Base-by-base conservation (phyloP, 2,888 invertebrate genomes). In the Lordiphosa fenestrarum region DNA sequence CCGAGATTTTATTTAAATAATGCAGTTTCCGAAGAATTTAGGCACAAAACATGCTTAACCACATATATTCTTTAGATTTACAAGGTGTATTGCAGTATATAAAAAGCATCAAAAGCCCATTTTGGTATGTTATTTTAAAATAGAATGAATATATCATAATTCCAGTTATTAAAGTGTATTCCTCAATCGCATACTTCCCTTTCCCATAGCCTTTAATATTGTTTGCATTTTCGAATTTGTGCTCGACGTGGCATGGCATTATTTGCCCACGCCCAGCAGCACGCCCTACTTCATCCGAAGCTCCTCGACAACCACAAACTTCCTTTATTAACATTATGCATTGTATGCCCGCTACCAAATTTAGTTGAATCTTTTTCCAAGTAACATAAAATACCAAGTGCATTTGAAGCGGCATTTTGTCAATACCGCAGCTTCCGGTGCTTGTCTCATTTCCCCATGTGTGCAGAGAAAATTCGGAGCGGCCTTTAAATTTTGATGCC, bases 281-380 rank as follows among this genome's bases (percentile, higher is more conserved):
- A 36, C 49, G n/a, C 9, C 47, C 33, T 41, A 10, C 13, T 33
- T 30, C 30, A 44, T 47, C 48, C 13, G 56, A 30, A 0, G 9
- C 30, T 30, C 7, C 30, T 30, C 30, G 30, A 30, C 30, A 30
- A 30, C 53, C 63, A 46, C 55, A 53, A 68, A 73, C 77, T 68
- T 66, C 62, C 77, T 65, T 74, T 77, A 77, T 71, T 71, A 71
- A 77, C 73, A 75, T 75, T 65, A 73, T 73, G 62, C 73, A 73
- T 59, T 30, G 9, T 30, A 30, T 30, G 30, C 64, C 64, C 64
- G 67, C 59, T 52, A 52, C 59, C 62, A 70, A 73, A 73, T 73
- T 70, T 65, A 57, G 64, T 62, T 70, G 61, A 37, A 44, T 56
- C 72, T 61, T 53, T 63, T 36, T 47, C 19, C 19, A n/a, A 38